These are phyloP conservation scores for Parasteatoda tepidariorum DNA, from an alignment of 1,140 invertebrate genomes.

Conservation along the genomic window DNA sequence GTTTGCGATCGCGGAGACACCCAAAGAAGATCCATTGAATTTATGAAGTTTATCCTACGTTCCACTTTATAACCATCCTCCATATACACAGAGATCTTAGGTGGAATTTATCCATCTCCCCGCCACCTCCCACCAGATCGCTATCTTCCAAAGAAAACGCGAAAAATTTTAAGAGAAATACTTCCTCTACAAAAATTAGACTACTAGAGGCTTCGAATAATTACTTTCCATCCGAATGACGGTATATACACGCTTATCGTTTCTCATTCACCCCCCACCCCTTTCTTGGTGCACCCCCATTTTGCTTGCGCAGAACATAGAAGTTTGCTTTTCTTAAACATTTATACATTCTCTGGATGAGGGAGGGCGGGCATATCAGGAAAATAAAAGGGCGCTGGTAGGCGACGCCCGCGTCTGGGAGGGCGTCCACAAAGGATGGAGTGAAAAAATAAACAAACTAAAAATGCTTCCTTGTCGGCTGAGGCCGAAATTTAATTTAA, in stretches of 20 bases:
- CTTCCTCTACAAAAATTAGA: slow-evolving; percentile 17
- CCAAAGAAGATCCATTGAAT: neutral
- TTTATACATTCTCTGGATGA: neutral
- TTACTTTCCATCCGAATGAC: neutral
- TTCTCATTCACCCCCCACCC: neutral
- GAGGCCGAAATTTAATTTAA: slow-evolving; percentile 37
- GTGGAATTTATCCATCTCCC: neutral
- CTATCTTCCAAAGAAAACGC: neutral
- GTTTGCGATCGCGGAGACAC: neutral
- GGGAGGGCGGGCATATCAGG: neutral
- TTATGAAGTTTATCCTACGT: neutral
- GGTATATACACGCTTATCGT: too few relatives aligned
- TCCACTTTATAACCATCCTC: too few relatives aligned
- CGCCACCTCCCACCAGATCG: neutral
- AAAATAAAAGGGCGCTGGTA: neutral
- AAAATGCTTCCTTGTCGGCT: neutral
- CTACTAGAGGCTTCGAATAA: neutral
- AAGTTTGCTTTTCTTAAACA: slow-evolving; percentile 7
- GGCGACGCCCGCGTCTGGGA: neutral
- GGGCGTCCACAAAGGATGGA: slow-evolving; percentile 21
- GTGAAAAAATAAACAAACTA: too few relatives aligned
- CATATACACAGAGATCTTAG: too few relatives aligned
- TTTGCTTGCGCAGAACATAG: neutral
- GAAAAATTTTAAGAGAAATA: neutral
- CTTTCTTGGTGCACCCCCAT: neutral